Percentiles rank a stretch among this genome's conserved stretches.
Evolutionary conservation across 2,113 vertebrate species (phyloP).

Genomic region (Pteronura brasiliensis): DNA sequence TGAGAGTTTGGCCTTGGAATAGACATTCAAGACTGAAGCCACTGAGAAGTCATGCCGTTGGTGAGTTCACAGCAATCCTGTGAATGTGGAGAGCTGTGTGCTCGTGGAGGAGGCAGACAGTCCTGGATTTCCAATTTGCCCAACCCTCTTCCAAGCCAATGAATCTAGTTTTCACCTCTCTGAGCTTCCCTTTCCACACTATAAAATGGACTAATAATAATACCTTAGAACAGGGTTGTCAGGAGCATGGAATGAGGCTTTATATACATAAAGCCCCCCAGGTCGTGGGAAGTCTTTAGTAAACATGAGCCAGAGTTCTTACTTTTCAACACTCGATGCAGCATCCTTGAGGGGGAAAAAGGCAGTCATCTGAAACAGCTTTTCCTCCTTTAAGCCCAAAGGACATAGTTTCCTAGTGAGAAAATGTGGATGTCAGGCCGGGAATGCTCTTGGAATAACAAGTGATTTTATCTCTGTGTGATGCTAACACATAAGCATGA

Average conservation of each 20-base stretch:
- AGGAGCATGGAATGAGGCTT: background rate
- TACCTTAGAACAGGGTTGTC: background rate
- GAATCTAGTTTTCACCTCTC: background rate
- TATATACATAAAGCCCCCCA: background rate
- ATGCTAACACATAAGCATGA: background rate
- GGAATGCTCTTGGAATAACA: background rate
- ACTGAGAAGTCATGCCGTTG: background rate
- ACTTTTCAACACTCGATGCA: background rate
- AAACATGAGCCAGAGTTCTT: background rate
- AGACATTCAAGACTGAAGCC: background rate
- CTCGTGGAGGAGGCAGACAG: background rate
- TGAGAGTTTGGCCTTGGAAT: background rate
- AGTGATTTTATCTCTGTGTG: slow-evolving; percentile 23
- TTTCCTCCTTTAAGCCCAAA: background rate
- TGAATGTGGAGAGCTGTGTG: rapidly evolving
- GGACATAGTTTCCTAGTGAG: slow-evolving; percentile 55
- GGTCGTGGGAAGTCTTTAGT: background rate
- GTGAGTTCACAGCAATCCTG: too few relatives aligned
- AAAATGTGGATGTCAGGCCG: background rate
- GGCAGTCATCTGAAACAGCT: background rate
- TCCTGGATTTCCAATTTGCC: background rate
- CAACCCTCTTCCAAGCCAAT: too few relatives aligned
- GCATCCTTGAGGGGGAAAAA: background rate
- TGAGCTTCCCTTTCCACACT: background rate
- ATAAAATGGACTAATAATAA: background rate